Evolutionary conservation across 2,888 invertebrate species (phyloP).

Genomic region (Rosalia funebris): DNA sequence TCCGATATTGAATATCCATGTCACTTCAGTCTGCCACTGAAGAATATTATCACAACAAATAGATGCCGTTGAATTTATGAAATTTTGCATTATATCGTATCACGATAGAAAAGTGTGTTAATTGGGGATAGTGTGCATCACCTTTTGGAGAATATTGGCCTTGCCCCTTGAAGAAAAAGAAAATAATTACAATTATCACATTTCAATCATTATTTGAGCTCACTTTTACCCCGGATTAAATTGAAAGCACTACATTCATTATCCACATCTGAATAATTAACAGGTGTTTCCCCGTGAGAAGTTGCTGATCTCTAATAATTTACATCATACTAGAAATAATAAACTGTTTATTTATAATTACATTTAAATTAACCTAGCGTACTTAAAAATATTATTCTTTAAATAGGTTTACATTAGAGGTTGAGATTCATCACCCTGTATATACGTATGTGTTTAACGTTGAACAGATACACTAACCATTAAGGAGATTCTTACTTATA

Average conservation of each 20-base stretch:
- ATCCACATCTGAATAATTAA: not conserved
- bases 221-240: not conserved
- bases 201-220: constrained; percentile 4
- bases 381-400: constrained; percentile 8
- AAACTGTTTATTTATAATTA: not conserved
- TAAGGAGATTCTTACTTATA: not conserved
- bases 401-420: constrained; percentile 1
- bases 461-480: not conserved
- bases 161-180: too few species aligned
- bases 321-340: not conserved
- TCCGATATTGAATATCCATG: too few species aligned
- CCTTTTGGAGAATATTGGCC: too few species aligned
- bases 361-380: not conserved
- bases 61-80: too few species aligned
- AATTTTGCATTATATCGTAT: too few species aligned
- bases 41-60: too few species aligned
- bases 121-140: too few species aligned
- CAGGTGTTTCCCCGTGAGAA: not conserved
- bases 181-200: constrained; percentile 3
- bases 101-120: too few species aligned
- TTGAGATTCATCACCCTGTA: constrained; percentile 8
- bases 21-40: too few species aligned
- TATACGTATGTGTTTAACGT: constrained; percentile 6
- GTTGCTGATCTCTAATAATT: not conserved
- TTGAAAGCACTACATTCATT: not conserved